Evolutionary conservation across 1,140 invertebrate species (phyloP).

Genomic region (Ips nitidus): DNA sequence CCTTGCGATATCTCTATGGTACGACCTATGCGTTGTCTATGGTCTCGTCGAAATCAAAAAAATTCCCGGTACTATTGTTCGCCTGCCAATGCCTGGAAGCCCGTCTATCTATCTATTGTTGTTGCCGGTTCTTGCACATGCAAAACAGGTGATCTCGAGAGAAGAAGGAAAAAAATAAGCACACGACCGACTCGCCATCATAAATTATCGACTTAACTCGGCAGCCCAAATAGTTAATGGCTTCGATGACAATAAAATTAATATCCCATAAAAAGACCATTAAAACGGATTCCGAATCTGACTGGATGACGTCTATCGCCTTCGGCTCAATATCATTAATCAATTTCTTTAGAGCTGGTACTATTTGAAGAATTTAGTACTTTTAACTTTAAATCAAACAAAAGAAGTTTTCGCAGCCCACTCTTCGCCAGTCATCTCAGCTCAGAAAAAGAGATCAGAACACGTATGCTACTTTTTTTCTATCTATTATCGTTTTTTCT

Average conservation of each 20-base stretch:
- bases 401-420: too few relatives aligned
- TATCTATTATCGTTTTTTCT: too few relatives aligned
- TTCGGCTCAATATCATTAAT: neutral
- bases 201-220: neutral
- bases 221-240: conserved; percentile 3
- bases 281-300: conserved; percentile 8
- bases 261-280: conserved; percentile 7
- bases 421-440: too few relatives aligned
- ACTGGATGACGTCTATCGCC: too few relatives aligned
- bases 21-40: conserved; percentile 13
- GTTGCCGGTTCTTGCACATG: too few relatives aligned
- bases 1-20: conserved; percentile 19
- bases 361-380: too few relatives aligned
- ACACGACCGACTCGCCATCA: neutral
- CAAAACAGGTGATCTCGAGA: too few relatives aligned
- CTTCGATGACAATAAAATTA: neutral
- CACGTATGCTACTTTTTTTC: too few relatives aligned
- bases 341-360: neutral
- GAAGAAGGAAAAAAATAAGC: too few relatives aligned
- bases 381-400: too few relatives aligned
- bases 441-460: too few relatives aligned
- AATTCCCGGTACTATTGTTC: conserved; percentile 13
- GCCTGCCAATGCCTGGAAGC: conserved; percentile 15
- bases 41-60: neutral
- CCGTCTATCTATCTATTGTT: conserved; percentile 1